Base-by-base conservation (phyloP, 2,888 invertebrate species). In the Leuctra nigra region DNA sequence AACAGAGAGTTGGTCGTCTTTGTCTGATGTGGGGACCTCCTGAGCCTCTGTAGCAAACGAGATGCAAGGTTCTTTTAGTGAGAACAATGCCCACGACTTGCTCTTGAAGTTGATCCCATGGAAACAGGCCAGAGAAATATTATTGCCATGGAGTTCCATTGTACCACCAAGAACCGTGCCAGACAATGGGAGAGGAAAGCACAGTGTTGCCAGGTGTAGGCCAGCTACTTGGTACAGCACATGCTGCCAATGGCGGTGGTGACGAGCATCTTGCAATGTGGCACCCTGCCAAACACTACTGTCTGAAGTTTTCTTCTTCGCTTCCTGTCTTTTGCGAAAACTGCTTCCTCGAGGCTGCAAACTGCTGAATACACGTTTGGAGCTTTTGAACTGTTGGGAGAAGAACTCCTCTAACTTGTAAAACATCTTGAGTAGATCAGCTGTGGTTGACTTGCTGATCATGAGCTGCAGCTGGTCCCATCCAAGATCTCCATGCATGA, bases 381-480 rank as follows among this genome's bases (percentile, higher is more conserved):
- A 92, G 64, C 92, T 94, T 71, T 94, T 93, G 70, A 97, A 94
- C 76, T 98, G 97, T 72, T 96, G 96, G 61, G 91, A 88, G 75
- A 99, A 97, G 77, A 99, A 99, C 74, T 97, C 95, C 66, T 95
- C 94, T 33, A 99, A 78, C 69, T 97, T 97, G 62, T 90, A 87
- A 70, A 89, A 93, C 90, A 99, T 97, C 76, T 97, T 98, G 50
- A 96, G 77, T 59, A 99, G 77, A 75, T 99, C 98, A 0, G 94
- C 93, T 0, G 97, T 96, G 1, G 98, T 99, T 50, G 94, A 94
- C 72, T 94, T 91, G 4, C 92, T 93, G 70, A 99, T 96, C 81
- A 99, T 88, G 66, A 98, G 82, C 76, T 99, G 97, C 41, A 98
- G 78, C 69, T 91, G 96, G 70, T 95, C 93, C 98, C 98, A 99